Conservation (phyloP, 2,113 vertebrate genomes). For the Phrynocephalus versicolor region DNA sequence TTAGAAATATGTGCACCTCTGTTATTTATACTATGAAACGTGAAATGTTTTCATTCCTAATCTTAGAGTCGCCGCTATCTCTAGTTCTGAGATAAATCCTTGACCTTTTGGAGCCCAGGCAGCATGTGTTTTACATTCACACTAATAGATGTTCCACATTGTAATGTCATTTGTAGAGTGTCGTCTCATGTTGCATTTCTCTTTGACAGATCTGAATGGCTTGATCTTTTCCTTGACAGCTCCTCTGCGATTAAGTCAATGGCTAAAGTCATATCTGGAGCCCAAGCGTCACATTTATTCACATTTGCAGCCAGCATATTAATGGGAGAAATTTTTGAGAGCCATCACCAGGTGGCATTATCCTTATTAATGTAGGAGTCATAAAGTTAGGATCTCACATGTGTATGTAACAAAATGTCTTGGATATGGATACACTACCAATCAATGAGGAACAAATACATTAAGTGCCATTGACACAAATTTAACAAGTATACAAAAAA, state of each 20-base stretch:
- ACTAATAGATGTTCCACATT: constrained; percentile 12
- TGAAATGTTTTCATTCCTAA: constrained; percentile 41
- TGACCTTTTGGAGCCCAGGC: not conserved
- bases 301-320: constrained; percentile 23
- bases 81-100: not conserved
- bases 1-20: not conserved
- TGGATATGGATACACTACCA: not conserved
- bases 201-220: constrained; percentile 34
- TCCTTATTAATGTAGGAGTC: not conserved
- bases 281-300: constrained; percentile 13
- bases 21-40: constrained; percentile 7
- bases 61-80: not conserved
- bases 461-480: not conserved
- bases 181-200: not conserved
- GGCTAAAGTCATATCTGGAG: constrained; percentile 9
- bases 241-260: constrained; percentile 26
- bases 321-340: constrained; percentile 35
- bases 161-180: constrained; percentile 26
- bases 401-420: not conserved
- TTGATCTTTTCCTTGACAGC: not conserved
- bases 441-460: not conserved
- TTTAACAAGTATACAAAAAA: not conserved
- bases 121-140: constrained; percentile 21
- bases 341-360: not conserved
- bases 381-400: not conserved